Conservation (phyloP, 2,113 vertebrate genomes). For the Planiliza haematocheilus region DNA sequence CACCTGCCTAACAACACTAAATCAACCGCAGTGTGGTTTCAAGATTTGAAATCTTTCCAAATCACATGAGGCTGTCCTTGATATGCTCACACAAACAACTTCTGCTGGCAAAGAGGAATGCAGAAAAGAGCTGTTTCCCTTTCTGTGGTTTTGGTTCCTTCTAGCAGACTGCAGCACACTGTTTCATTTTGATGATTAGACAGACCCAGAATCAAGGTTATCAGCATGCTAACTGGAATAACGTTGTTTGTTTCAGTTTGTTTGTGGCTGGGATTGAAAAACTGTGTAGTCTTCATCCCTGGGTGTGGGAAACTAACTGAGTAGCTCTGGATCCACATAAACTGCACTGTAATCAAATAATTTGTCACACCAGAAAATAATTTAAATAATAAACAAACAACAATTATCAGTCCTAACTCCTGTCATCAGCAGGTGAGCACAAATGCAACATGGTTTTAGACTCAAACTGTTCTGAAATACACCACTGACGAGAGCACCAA, state of each 20-base stretch:
- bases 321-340: background rate
- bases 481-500: conserved; percentile 20
- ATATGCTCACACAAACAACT: conserved; percentile 70
- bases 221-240: background rate
- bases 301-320: background rate
- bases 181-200: conserved; percentile 61
- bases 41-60: conserved; percentile 60
- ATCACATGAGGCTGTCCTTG: conserved; percentile 69
- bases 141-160: conserved; percentile 79
- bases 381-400: background rate
- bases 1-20: conserved; percentile 42
- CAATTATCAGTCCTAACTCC: background rate
- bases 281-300: background rate
- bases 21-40: conserved; percentile 31
- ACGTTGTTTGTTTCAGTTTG: background rate
- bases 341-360: background rate
- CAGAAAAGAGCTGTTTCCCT: conserved; percentile 66
- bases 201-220: conserved; percentile 42
- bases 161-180: conserved; percentile 16
- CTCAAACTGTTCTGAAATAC: conserved; percentile 5
- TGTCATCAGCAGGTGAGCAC: background rate
- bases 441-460: background rate
- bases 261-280: background rate
- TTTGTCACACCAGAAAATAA: conserved; percentile 1
- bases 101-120: conserved; percentile 61